A percentile compares a stretch with the other conserved stretches of the same genome.
Conservation (phyloP, 2,888 invertebrate genomes). For the Drosophila vallismaia region DNA sequence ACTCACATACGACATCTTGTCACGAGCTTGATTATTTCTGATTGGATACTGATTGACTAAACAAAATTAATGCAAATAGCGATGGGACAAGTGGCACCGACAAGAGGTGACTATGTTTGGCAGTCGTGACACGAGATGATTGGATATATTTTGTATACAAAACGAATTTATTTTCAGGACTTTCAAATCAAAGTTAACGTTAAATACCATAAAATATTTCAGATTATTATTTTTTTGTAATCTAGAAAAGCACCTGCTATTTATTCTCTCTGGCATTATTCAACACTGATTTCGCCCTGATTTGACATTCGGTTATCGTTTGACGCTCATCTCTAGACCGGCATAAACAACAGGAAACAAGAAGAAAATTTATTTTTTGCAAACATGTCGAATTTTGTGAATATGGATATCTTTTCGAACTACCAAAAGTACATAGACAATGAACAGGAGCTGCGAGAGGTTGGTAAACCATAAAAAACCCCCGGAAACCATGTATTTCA, state of each 20-base stretch:
- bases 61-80: slow-evolving; percentile 17
- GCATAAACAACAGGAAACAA: slow-evolving; percentile 29
- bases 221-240: too few relatives aligned
- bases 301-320: slow-evolving; percentile 6
- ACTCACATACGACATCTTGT: slow-evolving; percentile 80
- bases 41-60: slow-evolving; percentile 37
- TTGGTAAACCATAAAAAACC: slow-evolving; percentile 78
- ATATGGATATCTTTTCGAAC: slow-evolving; percentile 88
- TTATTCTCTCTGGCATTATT: not conserved
- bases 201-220: too few relatives aligned
- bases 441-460: slow-evolving; percentile 93
- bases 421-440: slow-evolving; percentile 91
- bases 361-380: not conserved
- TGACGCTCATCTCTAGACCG: slow-evolving; percentile 9
- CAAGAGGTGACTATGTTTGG: not conserved
- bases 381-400: slow-evolving; percentile 85
- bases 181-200: too few relatives aligned
- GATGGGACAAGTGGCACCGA: slow-evolving; percentile 10
- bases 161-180: too few relatives aligned
- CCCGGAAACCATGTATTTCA: not conserved
- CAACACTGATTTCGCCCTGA: slow-evolving; percentile 28
- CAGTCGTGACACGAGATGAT: not conserved
- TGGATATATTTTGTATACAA: not conserved
- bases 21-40: slow-evolving; percentile 22
- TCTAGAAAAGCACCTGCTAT: not conserved